Conservation (phyloP, 2,888 invertebrate species). For the Apodemia mormo region DNA sequence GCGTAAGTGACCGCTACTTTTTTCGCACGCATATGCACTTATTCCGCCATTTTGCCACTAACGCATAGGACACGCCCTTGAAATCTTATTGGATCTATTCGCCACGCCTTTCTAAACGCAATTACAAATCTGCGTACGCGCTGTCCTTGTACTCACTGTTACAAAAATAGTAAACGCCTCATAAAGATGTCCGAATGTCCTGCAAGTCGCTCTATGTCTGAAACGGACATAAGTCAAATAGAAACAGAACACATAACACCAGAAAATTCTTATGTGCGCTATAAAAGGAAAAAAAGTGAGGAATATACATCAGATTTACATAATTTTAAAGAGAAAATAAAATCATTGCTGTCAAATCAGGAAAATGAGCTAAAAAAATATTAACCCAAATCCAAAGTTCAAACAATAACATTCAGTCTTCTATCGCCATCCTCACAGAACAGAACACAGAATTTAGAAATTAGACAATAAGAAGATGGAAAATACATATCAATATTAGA, state of each 20-base stretch:
- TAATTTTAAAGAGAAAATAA: constrained; percentile 5
- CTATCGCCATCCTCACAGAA: not conserved
- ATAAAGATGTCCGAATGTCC: not conserved
- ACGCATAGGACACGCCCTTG: not conserved
- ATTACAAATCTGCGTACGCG: not conserved
- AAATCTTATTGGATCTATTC: not conserved
- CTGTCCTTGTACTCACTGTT: not conserved
- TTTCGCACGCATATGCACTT: constrained; percentile 3
- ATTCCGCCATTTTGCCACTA: not conserved
- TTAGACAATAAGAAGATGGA: not conserved
- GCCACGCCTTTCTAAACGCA: not conserved
- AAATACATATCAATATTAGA: not conserved
- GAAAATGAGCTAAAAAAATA: not conserved
- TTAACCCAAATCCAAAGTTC: constrained; percentile 1
- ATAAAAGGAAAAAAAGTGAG: not conserved
- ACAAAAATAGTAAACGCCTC: not conserved
- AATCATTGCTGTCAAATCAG: not conserved
- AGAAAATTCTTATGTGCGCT: not conserved
- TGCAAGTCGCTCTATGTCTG: not conserved
- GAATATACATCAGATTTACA: constrained; percentile 1
- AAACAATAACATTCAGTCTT: not conserved
- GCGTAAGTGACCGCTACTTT: not conserved
- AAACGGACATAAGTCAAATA: not conserved
- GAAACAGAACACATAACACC: not conserved
- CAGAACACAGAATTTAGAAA: not conserved